Evolutionary conservation across 1,140 invertebrate species (phyloP).

Genomic region (Leptinotarsa defecta): DNA sequence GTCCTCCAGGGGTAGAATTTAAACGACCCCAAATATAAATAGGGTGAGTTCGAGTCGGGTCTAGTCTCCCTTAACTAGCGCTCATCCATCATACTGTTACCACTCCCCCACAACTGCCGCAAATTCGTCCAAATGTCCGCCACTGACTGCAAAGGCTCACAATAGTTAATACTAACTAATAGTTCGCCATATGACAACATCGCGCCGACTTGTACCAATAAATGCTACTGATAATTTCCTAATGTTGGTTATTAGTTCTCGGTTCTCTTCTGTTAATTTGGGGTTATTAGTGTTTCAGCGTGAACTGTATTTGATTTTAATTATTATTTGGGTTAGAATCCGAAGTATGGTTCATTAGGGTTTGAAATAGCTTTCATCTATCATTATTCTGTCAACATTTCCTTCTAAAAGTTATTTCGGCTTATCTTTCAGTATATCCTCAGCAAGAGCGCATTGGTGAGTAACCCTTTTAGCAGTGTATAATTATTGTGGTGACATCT

Average conservation of each 20-base stretch:
- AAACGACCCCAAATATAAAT: conserved; percentile 31
- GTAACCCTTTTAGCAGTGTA: too few species aligned
- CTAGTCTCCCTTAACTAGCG: conserved; percentile 34
- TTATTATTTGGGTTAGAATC: neutral
- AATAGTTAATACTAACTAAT: conserved; percentile 31
- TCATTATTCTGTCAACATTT: too few species aligned
- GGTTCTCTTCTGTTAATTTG: conserved; percentile 8
- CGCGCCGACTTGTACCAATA: conserved; percentile 32
- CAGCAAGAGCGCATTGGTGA: too few species aligned
- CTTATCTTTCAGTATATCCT: too few species aligned
- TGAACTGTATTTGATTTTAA: conserved; percentile 4
- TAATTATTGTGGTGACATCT: too few species aligned
- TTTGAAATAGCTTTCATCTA: too few species aligned
- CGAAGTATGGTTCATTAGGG: neutral
- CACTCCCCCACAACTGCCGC: conserved; percentile 42
- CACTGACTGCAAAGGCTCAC: conserved; percentile 16
- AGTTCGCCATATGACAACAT: conserved; percentile 40
- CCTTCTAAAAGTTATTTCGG: too few species aligned
- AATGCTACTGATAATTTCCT: conserved; percentile 26
- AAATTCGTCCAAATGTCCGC: conserved; percentile 34
- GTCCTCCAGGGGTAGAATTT: conserved; percentile 31
- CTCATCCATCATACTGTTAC: conserved; percentile 40
- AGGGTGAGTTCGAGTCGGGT: conserved; percentile 26
- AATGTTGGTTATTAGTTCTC: conserved; percentile 33
- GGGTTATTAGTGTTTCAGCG: conserved; percentile 9